A percentile compares a stretch with the other conserved stretches of the same genome.
Evolutionary conservation across 2,888 invertebrate genomes (phyloP).

Genomic region (Parnassius glacialis): DNA sequence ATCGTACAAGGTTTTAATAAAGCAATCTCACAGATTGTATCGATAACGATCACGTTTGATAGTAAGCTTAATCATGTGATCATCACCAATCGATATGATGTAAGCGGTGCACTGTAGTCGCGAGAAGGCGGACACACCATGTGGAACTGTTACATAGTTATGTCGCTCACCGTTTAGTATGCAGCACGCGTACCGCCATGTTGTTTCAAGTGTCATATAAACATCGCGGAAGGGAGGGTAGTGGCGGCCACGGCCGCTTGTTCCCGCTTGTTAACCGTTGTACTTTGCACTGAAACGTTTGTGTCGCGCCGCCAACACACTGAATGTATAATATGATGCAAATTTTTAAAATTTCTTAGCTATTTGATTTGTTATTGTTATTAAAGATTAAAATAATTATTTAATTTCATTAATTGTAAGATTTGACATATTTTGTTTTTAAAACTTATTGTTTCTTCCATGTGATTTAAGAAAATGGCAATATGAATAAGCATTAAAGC

Average conservation of each 20-base stretch:
- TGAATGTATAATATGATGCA: background rate
- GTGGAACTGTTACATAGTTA: background rate
- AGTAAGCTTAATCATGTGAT: too few species aligned
- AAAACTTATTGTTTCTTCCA: conserved; percentile 72
- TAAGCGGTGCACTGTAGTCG: too few species aligned
- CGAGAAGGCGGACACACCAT: background rate
- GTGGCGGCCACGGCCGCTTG: background rate
- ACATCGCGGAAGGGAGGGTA: background rate
- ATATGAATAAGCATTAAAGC: conserved; percentile 67
- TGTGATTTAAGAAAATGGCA: conserved; percentile 76
- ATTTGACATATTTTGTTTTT: conserved; percentile 68
- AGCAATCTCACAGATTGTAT: too few species aligned
- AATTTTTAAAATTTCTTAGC: conserved; percentile 34
- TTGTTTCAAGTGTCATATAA: background rate
- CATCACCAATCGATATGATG: too few species aligned
- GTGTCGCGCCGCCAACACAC: background rate
- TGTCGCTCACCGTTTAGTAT: background rate
- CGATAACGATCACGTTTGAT: too few species aligned
- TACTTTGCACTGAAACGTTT: too few species aligned
- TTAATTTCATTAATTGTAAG: conserved; percentile 66
- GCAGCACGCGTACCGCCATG: background rate
- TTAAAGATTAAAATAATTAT: conserved; percentile 62
- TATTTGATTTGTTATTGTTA: conserved; percentile 76
- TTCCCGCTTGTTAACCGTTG: too few species aligned
- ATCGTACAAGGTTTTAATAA: too few species aligned